Conservation (phyloP, 2,113 vertebrate genomes). For the Scomber colias region DNA sequence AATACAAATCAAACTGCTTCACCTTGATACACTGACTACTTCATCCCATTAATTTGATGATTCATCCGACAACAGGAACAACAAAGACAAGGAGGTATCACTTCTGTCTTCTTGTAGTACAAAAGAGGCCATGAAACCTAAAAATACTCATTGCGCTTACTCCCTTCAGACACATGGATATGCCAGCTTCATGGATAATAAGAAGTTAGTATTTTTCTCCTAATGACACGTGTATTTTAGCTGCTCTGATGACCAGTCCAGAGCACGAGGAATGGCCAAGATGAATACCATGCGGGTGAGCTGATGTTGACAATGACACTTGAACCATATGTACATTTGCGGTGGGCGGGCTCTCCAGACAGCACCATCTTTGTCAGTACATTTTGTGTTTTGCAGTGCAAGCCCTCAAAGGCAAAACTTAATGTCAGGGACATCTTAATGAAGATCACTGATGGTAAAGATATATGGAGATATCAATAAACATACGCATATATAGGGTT, state of each 20-base stretch:
- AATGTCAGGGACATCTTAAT: background rate
- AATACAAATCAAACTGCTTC: conserved; percentile 79
- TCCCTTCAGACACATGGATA: conserved; percentile 46
- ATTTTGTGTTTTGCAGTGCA: conserved; percentile 26
- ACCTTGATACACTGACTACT: conserved; percentile 67
- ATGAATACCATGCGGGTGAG: conserved; percentile 42
- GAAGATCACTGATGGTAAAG: background rate
- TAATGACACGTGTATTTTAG: conserved; percentile 46
- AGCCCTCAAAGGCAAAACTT: conserved; percentile 43
- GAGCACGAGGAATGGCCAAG: conserved; percentile 37
- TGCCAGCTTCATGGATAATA: conserved; percentile 50
- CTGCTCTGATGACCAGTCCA: conserved; percentile 40
- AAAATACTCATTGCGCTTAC: conserved; percentile 33
- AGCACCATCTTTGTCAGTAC: conserved; percentile 20
- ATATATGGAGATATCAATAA: background rate
- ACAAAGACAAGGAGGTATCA: conserved; percentile 49
- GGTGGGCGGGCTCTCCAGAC: conserved; percentile 32
- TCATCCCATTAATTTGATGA: conserved; percentile 64
- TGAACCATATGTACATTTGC: conserved; percentile 29
- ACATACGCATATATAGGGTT: conserved; percentile 1
- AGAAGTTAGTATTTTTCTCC: conserved; percentile 56
- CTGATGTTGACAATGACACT: conserved; percentile 24
- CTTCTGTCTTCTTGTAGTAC: conserved; percentile 45
- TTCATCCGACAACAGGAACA: conserved; percentile 44
- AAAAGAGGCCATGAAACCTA: conserved; percentile 47